A percentile compares a stretch with the other conserved stretches of the same genome.
Evolutionary conservation across 2,797 vertebrate species (phyloP).

Genomic region (Macropus fuliginosus): DNA sequence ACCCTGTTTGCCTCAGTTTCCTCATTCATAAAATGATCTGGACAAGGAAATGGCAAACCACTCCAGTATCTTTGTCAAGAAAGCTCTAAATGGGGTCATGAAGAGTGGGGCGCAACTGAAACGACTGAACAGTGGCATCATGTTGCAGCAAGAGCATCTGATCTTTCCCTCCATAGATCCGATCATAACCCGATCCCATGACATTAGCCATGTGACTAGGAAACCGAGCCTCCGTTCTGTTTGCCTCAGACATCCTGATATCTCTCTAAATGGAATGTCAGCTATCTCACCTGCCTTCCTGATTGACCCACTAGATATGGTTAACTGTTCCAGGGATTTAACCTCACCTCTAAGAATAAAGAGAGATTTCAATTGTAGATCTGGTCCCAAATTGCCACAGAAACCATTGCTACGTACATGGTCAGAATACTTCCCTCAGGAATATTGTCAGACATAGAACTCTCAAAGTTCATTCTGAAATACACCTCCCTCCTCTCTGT

Average conservation of each 20-base stretch:
- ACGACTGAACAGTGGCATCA: neutral
- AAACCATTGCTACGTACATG: neutral
- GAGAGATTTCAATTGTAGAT: neutral
- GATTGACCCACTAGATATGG: neutral
- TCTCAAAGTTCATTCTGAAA: neutral
- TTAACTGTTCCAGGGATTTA: neutral
- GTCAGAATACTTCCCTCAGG: neutral
- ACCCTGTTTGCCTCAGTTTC: neutral
- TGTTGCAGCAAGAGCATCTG: neutral
- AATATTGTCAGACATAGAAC: neutral
- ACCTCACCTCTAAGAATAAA: neutral
- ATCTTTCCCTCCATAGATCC: neutral
- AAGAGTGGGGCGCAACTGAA: neutral
- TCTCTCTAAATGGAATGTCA: neutral
- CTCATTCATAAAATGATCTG: neutral
- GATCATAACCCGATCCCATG: neutral
- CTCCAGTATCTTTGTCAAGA: neutral
- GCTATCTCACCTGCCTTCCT: neutral
- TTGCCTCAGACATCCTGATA: neutral
- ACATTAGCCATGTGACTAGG: neutral
- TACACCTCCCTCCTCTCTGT: neutral
- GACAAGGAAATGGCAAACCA: neutral
- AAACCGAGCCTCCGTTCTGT: neutral
- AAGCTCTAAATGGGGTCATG: neutral
- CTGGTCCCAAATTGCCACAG: neutral